Evolutionary conservation across 1,140 invertebrate genomes (phyloP).

Genomic region (Drosophila mojavensis): DNA sequence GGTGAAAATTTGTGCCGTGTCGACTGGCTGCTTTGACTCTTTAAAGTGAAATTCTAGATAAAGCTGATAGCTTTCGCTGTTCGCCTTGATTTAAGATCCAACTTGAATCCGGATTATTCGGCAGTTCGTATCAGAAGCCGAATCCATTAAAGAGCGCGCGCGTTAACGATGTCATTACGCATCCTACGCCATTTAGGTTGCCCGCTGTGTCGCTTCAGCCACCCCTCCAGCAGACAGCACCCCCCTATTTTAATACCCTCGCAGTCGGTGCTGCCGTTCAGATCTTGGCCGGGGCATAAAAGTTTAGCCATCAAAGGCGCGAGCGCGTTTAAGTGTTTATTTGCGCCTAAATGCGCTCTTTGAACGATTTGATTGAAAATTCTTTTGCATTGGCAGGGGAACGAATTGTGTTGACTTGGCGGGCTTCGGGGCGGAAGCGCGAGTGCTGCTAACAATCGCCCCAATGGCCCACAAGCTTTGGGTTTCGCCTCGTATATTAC

Average conservation of each 20-base stretch:
- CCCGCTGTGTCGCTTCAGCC: slow-evolving; percentile 20
- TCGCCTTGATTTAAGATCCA: slow-evolving; percentile 59
- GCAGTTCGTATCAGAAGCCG: slow-evolving; percentile 24
- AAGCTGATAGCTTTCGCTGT: slow-evolving; percentile 70
- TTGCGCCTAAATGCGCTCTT: slow-evolving; percentile 82
- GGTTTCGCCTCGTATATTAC: slow-evolving; percentile 45
- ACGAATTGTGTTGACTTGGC: neutral
- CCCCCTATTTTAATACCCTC: neutral
- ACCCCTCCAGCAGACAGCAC: neutral
- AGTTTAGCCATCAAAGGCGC: slow-evolving; percentile 76
- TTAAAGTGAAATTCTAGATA: slow-evolving; percentile 64
- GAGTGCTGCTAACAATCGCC: neutral
- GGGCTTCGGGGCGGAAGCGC: neutral
- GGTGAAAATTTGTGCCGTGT: slow-evolving; percentile 59
- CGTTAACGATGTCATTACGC: slow-evolving; percentile 80
- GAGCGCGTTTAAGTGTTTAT: slow-evolving; percentile 81
- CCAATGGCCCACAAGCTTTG: slow-evolving; percentile 45
- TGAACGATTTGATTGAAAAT: slow-evolving; percentile 82
- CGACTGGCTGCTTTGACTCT: slow-evolving; percentile 18
- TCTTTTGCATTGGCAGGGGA: slow-evolving; percentile 33
- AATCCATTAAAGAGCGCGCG: slow-evolving; percentile 66
- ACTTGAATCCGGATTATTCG: slow-evolving; percentile 13
- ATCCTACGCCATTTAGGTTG: slow-evolving; percentile 42
- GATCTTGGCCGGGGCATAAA: slow-evolving; percentile 54
- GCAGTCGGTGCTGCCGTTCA: slow-evolving; percentile 13